Conservation (phyloP, 2,797 vertebrate genomes). For the Rhadinocentrus ornatus region DNA sequence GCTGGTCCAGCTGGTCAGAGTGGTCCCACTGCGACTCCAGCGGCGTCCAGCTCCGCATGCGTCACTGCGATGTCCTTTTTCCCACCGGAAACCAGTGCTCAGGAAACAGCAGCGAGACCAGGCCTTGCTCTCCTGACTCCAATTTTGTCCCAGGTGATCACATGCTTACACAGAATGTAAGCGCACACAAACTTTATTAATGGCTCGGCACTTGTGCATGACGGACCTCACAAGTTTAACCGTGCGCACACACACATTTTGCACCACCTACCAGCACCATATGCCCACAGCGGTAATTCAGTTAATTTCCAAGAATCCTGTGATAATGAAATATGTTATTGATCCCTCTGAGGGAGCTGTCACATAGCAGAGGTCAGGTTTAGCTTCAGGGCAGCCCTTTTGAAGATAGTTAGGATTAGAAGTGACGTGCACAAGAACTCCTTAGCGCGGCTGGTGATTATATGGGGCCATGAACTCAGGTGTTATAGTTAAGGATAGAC, state of each 20-base stretch:
- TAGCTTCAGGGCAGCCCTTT: constrained; percentile 51
- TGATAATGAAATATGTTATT: constrained; percentile 59
- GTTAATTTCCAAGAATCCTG: constrained; percentile 56
- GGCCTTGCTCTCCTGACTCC: constrained; percentile 86
- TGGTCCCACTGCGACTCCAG: constrained; percentile 91
- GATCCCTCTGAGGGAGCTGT: constrained; percentile 46
- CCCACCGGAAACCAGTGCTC: constrained; percentile 93
- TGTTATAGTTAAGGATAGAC: constrained; percentile 56
- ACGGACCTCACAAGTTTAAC: constrained; percentile 34
- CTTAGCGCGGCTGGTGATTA: constrained; percentile 53
- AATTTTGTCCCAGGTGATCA: constrained; percentile 93
- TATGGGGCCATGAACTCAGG: constrained; percentile 49
- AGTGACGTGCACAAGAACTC: constrained; percentile 53
- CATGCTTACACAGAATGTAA: constrained; percentile 12
- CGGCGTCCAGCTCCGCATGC: constrained; percentile 85
- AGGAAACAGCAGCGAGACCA: constrained; percentile 90
- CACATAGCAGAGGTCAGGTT: constrained; percentile 62
- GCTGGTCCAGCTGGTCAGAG: constrained; percentile 94
- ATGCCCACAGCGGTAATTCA: constrained; percentile 57
- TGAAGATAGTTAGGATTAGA: constrained; percentile 40
- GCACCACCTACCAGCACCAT: constrained; percentile 42
- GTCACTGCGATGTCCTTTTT: constrained; percentile 91
- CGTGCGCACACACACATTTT: constrained; percentile 16
- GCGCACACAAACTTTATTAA: constrained; percentile 1
- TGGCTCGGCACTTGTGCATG: constrained; percentile 33